phyloP scores from a whole-genome alignment of 2,888 invertebrate species.

The Podotricha telesiphe region DNA sequence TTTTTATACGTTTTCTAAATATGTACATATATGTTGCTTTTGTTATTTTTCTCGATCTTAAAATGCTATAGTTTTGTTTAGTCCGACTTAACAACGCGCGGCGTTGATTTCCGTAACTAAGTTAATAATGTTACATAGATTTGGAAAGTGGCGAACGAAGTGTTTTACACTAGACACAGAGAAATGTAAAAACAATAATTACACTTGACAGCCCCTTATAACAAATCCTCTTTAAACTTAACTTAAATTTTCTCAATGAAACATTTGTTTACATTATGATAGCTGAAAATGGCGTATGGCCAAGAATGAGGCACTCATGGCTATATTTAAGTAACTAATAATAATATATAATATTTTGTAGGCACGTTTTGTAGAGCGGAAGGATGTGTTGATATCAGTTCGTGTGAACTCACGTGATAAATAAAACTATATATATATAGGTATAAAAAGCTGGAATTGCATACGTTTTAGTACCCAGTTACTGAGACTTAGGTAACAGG shows the following conservation, averaged over 20 bases:
- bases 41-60: no score
- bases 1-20: no score
- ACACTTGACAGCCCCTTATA: background rate
- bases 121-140: no score
- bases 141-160: background rate
- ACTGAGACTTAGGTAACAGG: background rate
- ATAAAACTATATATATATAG: background rate
- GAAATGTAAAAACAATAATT: background rate
- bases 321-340: conserved; percentile 23
- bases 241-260: conserved; percentile 15
- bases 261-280: conserved; percentile 19
- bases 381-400: conserved; percentile 7
- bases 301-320: conserved; percentile 15
- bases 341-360: conserved; percentile 18
- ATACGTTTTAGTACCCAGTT: background rate
- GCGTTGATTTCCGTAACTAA: no score
- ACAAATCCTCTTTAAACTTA: background rate
- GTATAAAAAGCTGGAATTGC: background rate
- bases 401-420: conserved; percentile 1
- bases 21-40: no score
- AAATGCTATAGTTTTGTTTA: no score
- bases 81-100: no score
- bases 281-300: conserved; percentile 15
- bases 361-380: conserved; percentile 10
- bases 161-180: background rate